phyloP scores from a whole-genome alignment of 2,113 vertebrate genomes.

The Mola mola region DNA sequence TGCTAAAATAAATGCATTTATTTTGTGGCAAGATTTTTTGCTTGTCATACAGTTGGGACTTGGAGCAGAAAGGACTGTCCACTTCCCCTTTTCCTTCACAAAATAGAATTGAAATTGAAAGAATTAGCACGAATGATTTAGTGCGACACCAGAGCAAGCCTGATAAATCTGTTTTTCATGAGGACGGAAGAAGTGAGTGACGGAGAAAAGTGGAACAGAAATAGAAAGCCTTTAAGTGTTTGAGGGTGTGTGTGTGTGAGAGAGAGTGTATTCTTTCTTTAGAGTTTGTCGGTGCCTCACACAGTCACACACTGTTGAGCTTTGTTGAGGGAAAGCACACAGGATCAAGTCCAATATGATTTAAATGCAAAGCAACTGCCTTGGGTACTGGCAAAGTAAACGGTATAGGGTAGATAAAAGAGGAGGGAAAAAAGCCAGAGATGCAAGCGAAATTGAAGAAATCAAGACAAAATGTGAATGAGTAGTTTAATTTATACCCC shows the following conservation, averaged over 20 bases:
- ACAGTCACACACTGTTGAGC: conserved; percentile 38
- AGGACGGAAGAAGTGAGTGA: conserved; percentile 6
- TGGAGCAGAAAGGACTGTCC: neutral
- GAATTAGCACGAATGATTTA: neutral
- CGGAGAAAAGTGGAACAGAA: conserved; percentile 38
- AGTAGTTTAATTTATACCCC: too few species aligned
- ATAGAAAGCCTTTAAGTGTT: conserved; percentile 13
- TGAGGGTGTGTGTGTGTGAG: neutral
- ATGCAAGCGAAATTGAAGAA: neutral
- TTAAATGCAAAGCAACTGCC: conserved; percentile 48
- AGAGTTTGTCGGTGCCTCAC: conserved; percentile 14
- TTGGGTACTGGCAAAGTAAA: neutral
- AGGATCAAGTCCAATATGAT: conserved; percentile 20
- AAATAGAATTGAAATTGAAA: conserved; percentile 13
- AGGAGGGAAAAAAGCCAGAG: neutral
- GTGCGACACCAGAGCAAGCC: neutral
- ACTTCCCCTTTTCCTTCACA: conserved; percentile 37
- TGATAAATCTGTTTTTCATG: conserved; percentile 8
- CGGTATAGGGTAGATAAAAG: conserved; percentile 15
- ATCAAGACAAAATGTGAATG: neutral
- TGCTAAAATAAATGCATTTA: too few species aligned
- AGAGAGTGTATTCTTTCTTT: conserved; percentile 6
- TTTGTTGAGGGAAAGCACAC: conserved; percentile 7
- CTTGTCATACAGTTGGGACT: neutral
- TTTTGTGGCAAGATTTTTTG: neutral